phyloP scores from a whole-genome alignment of 2,888 invertebrate species.

The Hesperia comma region DNA sequence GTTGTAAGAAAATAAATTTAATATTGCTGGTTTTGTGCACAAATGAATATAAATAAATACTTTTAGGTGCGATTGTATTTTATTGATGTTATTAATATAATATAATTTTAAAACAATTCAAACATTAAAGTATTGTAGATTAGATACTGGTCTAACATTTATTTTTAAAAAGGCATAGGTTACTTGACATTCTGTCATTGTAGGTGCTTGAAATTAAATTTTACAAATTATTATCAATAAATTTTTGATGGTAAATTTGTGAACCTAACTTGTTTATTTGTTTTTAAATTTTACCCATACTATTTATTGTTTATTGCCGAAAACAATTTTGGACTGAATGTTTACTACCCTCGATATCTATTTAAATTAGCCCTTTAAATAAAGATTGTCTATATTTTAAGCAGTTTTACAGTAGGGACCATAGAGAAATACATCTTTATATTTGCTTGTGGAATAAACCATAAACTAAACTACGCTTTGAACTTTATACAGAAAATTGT shows the following conservation, averaged over 20 bases:
- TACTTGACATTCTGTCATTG: conserved; percentile 30
- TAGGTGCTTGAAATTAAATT: conserved; percentile 32
- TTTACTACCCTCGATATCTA: conserved; percentile 51
- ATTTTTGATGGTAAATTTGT: conserved; percentile 20
- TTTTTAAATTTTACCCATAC: conserved; percentile 51
- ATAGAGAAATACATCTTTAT: conserved; percentile 69
- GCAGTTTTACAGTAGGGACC: conserved; percentile 74
- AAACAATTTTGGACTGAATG: conserved; percentile 59
- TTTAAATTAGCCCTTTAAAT: conserved; percentile 42
- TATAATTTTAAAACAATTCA: conserved; percentile 29
- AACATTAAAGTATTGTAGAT: conserved; percentile 32
- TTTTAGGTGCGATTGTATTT: conserved; percentile 30
- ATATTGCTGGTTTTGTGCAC: conserved; percentile 32
- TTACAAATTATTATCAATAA: conserved; percentile 20
- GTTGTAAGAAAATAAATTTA: conserved; percentile 15
- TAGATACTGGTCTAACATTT: conserved; percentile 42
- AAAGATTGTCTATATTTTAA: conserved; percentile 60
- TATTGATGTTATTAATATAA: conserved; percentile 24
- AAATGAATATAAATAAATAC: conserved; percentile 28
- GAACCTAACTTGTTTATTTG: conserved; percentile 20
- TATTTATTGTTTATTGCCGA: conserved; percentile 48
- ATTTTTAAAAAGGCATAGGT: conserved; percentile 30
- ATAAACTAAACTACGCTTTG: conserved; percentile 26
- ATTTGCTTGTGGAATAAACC: conserved; percentile 51
- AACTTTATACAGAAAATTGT: conserved; percentile 14